Conservation (phyloP, 1,140 invertebrate species). For the Dryas iulia region DNA sequence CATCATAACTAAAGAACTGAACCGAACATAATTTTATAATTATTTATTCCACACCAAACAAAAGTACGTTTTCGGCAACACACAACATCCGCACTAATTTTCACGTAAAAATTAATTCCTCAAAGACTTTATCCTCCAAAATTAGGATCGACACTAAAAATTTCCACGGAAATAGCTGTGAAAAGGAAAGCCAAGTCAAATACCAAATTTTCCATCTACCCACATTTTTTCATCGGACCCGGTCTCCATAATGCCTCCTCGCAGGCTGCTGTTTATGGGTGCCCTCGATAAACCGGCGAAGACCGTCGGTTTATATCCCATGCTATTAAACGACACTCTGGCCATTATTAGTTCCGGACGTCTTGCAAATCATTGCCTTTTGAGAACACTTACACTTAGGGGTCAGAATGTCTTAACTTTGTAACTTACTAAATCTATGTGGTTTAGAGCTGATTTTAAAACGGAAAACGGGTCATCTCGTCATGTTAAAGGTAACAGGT, state of each 20-base stretch:
- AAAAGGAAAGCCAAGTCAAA: background rate
- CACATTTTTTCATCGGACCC: background rate
- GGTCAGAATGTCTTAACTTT: background rate
- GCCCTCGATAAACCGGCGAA: constrained; percentile 9
- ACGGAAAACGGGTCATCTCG: no score
- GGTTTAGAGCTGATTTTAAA: background rate
- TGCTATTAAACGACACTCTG: constrained; percentile 20
- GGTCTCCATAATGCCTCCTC: background rate
- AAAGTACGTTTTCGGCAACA: no score
- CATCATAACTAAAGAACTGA: no score
- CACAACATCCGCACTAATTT: no score
- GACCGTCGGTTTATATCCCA: constrained; percentile 9
- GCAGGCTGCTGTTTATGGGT: constrained; percentile 18
- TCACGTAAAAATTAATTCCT: background rate
- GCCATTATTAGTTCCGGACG: constrained; percentile 19
- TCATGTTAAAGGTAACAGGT: no score
- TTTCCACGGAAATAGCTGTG: background rate
- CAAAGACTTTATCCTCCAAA: background rate
- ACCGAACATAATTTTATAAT: no score
- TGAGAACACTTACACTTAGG: background rate
- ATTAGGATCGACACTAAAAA: background rate
- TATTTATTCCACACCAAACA: no score
- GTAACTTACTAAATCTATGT: background rate
- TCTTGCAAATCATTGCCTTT: constrained; percentile 12
- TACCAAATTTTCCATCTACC: background rate